A percentile compares a stretch with the other conserved stretches of the same genome.
phyloP scores from a whole-genome alignment of 2,797 vertebrate species.

The Miichthys miiuy region DNA sequence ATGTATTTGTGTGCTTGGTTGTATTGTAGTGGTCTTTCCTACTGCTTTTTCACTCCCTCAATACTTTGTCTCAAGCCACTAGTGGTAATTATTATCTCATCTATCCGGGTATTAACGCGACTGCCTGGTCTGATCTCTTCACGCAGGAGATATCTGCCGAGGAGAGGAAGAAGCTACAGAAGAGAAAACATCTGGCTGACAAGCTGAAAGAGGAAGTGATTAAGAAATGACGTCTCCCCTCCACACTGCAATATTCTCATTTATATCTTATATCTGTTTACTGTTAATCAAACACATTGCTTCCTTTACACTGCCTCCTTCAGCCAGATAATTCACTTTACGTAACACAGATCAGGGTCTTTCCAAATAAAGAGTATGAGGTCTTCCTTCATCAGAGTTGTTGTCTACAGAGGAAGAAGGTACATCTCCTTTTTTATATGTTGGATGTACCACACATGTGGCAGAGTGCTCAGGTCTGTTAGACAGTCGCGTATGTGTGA shows the following conservation, averaged over 20 bases:
- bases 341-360: constrained; percentile 15
- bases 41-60: background rate
- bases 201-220: constrained; percentile 99
- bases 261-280: constrained; percentile 15
- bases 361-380: constrained; percentile 13
- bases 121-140: constrained; percentile 39
- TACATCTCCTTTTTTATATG: background rate
- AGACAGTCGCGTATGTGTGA: background rate
- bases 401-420: background rate
- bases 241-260: constrained; percentile 40
- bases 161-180: constrained; percentile 93
- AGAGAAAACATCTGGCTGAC: constrained; percentile 95
- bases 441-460: background rate
- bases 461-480: constrained; percentile 3
- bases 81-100: background rate
- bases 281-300: constrained; percentile 37
- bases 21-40: background rate
- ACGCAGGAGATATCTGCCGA: constrained; percentile 91
- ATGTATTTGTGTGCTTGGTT: background rate
- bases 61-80: background rate
- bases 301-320: constrained; percentile 44
- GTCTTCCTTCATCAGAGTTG: constrained; percentile 37
- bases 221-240: constrained; percentile 85
- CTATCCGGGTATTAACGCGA: background rate
- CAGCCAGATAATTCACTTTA: constrained; percentile 19